phyloP scores from a whole-genome alignment of 2,113 vertebrate species.

The Rhinichthys klamathensis region DNA sequence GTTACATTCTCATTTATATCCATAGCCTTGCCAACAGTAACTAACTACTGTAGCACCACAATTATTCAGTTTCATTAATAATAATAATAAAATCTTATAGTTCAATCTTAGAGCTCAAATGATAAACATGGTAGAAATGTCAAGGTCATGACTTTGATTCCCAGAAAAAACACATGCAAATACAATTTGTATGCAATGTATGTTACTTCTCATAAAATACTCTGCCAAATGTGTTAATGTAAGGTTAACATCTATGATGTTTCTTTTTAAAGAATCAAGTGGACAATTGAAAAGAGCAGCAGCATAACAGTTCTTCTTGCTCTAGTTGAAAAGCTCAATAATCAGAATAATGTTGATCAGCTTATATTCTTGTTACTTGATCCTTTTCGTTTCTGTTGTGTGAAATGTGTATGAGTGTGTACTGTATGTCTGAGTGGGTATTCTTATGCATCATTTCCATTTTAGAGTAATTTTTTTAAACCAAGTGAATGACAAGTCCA shows the following conservation, averaged over 20 bases:
- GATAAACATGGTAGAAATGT: not conserved
- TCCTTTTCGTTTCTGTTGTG: not conserved
- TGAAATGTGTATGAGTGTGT: constrained; percentile 4
- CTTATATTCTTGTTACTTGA: not conserved
- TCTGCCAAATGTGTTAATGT: not conserved
- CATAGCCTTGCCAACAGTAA: not conserved
- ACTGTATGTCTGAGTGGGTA: not conserved
- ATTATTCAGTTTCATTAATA: not conserved
- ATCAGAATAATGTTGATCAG: not conserved
- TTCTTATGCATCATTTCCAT: constrained; percentile 8
- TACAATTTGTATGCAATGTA: not conserved
- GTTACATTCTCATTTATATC: not conserved
- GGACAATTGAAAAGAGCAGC: not conserved
- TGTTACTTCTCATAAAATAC: not conserved
- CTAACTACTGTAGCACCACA: not conserved
- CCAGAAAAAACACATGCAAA: not conserved
- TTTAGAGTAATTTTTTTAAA: not conserved
- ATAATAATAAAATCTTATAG: not conserved
- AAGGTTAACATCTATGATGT: constrained; percentile 6
- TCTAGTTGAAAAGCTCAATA: not conserved
- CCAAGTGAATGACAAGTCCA: constrained; percentile 21
- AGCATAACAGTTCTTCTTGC: not conserved
- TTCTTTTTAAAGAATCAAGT: not conserved
- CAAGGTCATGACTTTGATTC: not conserved
- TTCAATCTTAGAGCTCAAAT: not conserved